Evolutionary conservation across 53 echinoderm and acorn worm genomes (phyloP).

Genomic region (Astropecten irregularis): DNA sequence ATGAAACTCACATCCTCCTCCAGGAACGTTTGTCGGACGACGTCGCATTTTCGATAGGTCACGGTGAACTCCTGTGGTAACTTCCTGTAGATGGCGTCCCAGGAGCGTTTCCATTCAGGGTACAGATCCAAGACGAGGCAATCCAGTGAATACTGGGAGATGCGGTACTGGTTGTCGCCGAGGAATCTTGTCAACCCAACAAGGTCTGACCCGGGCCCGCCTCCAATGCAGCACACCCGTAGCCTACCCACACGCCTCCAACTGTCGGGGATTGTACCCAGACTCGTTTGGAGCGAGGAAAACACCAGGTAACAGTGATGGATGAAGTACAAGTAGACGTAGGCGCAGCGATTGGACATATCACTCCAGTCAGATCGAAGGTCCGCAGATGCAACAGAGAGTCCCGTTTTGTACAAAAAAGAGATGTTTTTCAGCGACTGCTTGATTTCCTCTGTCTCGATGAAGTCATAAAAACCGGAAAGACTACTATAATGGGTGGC

Average conservation of each 20-base stretch:
- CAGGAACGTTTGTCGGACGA: background rate
- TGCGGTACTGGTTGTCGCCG: background rate
- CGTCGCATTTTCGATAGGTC: background rate
- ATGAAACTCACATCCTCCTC: background rate
- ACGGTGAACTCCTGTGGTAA: background rate
- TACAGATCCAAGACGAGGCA: slow-evolving; percentile 27
- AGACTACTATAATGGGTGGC: background rate
- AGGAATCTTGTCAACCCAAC: slow-evolving; percentile 19
- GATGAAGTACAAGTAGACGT: background rate
- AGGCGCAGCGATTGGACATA: slow-evolving; percentile 2
- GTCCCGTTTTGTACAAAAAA: background rate
- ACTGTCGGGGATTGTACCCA: background rate
- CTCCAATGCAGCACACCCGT: slow-evolving; percentile 31
- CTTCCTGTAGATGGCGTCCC: background rate
- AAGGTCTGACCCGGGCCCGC: slow-evolving; percentile 39
- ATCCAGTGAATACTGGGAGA: background rate
- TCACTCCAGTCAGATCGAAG: background rate
- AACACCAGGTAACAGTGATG: slow-evolving; percentile 3
- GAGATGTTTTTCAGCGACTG: background rate
- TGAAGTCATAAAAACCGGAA: no score
- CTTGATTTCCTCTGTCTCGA: background rate
- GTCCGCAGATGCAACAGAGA: background rate
- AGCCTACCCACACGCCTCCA: background rate
- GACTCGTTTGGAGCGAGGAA: background rate
- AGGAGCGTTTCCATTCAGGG: slow-evolving; percentile 21